Evolutionary conservation across 2,888 invertebrate species (phyloP), one percentile per base, ranked within the genome.

Genomic region (Apamea anceps): DNA sequence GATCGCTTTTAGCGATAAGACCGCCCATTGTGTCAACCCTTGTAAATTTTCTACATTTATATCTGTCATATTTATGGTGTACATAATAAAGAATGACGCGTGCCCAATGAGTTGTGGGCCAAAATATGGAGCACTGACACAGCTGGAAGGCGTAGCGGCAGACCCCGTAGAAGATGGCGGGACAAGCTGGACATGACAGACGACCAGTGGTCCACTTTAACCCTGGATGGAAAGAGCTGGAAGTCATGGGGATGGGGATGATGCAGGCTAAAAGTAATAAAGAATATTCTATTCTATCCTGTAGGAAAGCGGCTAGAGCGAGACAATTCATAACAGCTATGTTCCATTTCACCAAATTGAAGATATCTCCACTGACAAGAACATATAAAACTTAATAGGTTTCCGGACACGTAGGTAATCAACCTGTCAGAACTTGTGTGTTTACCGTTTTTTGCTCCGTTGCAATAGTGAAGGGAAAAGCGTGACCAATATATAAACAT

Each of bases 401-500:
- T 84, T 77, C 8, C 67, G 63, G 71, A 63, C 74, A 75, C 15
- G 25, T 8, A 28, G 7, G 75, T 66, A 77, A 85, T 85, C 85
- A 75, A 73, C 8, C 54, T 82, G 85, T 77, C 83, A 82, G 32
- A 45, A 42, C 25, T 72, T 25, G 32, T 66, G 12, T 62, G 54
- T 62, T 60, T 73, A 60, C n/a, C 28, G 73, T 79, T 79, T 85
- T 85, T 85, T 83, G 45, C 74, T 85, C 42, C 6, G 57, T 21
- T 66, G 80, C 71, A 75, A 73, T 54, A 75, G 85, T 80, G 86
- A 80, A 85, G 42, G 83, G 77, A 83, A 75, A 79, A 75, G 83
- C 80, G 80, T 86, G 83, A 79, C 83, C 70, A 86, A 83, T 86
- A 67, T 51, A 79, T 85, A 78, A 74, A 78, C 57, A 51, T 67